Evolutionary conservation across 2,888 invertebrate species (phyloP).

Genomic region (Scaptodrosophila latifasciaeformis): DNA sequence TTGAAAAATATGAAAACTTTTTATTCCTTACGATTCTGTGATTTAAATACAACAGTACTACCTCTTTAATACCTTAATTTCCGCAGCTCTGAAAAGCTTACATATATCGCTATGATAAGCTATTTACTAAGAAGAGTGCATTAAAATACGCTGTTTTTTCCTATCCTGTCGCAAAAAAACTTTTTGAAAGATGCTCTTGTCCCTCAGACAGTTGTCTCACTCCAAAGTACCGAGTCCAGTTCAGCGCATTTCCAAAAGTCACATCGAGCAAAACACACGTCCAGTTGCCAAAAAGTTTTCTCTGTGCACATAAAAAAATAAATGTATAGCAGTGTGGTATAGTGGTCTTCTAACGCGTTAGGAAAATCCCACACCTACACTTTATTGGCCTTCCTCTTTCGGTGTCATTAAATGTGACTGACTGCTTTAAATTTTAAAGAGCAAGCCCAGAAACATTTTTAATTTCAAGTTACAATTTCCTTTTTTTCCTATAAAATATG

Average conservation of each 20-base stretch:
- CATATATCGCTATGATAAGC: too few species aligned
- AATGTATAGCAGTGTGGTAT: not conserved
- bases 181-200: slow-evolving; percentile 59
- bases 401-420: not conserved
- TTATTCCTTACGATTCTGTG: too few species aligned
- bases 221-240: slow-evolving; percentile 18
- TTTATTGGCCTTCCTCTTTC: not conserved
- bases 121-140: too few species aligned
- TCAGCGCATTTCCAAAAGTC: not conserved
- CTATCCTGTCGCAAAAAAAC: slow-evolving; percentile 54
- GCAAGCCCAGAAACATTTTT: too few species aligned
- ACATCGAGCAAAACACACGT: slow-evolving; percentile 49
- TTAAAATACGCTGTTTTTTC: slow-evolving; percentile 53
- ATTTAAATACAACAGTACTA: too few species aligned
- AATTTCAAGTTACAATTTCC: too few species aligned
- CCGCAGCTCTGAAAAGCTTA: too few species aligned
- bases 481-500: not conserved
- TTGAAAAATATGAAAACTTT: too few species aligned
- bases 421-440: not conserved
- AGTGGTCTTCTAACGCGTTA: too few species aligned
- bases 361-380: too few species aligned
- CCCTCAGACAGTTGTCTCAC: too few species aligned
- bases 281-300: slow-evolving; percentile 54
- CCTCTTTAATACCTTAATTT: too few species aligned
- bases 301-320: not conserved